A percentile compares a stretch with the other conserved stretches of the same genome.
Conservation (phyloP, 1,140 invertebrate species). For the Conus betulinus region DNA sequence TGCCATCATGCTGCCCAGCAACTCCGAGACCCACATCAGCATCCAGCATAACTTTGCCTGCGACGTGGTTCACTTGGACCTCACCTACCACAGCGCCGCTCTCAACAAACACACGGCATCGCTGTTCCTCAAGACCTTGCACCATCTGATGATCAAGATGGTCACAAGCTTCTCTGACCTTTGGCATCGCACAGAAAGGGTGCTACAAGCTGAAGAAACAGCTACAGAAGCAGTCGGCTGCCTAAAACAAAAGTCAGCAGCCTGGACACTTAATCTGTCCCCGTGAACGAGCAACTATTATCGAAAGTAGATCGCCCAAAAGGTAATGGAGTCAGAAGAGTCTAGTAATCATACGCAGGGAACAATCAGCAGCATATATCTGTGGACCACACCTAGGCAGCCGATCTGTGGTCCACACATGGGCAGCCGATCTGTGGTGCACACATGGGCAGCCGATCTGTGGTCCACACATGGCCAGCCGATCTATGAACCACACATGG, state of each 20-base stretch:
- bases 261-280: background rate
- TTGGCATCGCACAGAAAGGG: constrained; percentile 22
- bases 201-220: constrained; percentile 24
- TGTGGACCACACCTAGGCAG: background rate
- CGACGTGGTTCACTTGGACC: constrained; percentile 21
- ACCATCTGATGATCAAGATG: constrained; percentile 23
- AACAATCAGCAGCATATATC: background rate
- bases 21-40: constrained; percentile 38
- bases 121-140: constrained; percentile 22
- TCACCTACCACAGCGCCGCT: constrained; percentile 33
- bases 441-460: too few species aligned
- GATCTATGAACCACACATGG: too few species aligned
- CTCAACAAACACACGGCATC: constrained; percentile 25
- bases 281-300: background rate
- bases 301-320: background rate
- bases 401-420: too few species aligned
- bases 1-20: background rate
- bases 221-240: background rate
- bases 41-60: constrained; percentile 31
- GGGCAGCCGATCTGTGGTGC: too few species aligned
- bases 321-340: background rate
- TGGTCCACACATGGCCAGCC: too few species aligned
- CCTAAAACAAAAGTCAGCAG: background rate
- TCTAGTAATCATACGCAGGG: too few species aligned
- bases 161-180: constrained; percentile 5